Base-by-base conservation (phyloP, 2,797 vertebrate genomes). In the Potorous gilbertii region DNA sequence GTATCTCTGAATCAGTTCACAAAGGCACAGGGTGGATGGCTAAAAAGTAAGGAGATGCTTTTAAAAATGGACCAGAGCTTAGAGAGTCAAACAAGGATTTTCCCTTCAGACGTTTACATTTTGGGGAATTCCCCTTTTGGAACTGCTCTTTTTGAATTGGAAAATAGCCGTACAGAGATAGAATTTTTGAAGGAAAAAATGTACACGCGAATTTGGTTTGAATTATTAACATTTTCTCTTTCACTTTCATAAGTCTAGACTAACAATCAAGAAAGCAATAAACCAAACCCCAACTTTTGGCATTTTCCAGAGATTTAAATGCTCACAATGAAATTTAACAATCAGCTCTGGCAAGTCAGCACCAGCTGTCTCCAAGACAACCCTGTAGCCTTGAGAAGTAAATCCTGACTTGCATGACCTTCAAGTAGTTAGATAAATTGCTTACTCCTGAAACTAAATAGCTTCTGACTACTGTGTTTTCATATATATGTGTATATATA, bases 21-120 rank as follows among this genome's bases (percentile, higher is more conserved):
- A 10, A 90, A 93, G 97, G 95, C 31, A 66, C 18, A 95, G 90
- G 74, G 29, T 91, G 46, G 18, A 90, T 50, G 56, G 81, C 13
- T 81, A 91, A 96, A 89, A 97, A 93, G 81, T 40, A 93, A 94
- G 89, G 87, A 93, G 91, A 94, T 40, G 14, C 18, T 93, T n/a
- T 10, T 54, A 90, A 55, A 56, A 29, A 74, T 66, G 74, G 4
- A 18, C 54, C 40, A 54, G 56, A 93, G 92, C 92, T 54, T 93
- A 97, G 31, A 62, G 90, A 93, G 87, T 40, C 56, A 56, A 90
- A 81, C 0, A 54, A 90, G 5, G 12, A 11, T 93, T 56, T 29
- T 94, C 55, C 16, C 54, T 27, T 10, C 40, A 54, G 1, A 81
- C 9, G 27, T 24, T 50, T 4, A 87, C 40, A 87, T 50, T 87